Conservation (phyloP, 2,888 invertebrate species). For the Cryptosula pallasiana region DNA sequence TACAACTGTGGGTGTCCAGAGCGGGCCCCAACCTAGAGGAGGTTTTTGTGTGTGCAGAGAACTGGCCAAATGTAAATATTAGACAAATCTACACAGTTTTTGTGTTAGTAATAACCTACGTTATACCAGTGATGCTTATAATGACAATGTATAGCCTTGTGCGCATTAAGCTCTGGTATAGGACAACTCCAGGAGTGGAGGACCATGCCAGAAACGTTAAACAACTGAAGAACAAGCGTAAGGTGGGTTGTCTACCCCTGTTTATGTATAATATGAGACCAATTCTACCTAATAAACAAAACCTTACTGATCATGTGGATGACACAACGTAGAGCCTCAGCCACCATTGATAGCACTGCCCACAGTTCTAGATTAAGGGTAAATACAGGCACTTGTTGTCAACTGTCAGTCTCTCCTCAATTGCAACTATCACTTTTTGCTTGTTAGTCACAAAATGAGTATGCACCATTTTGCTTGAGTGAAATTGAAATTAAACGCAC, state of each 20-base stretch:
- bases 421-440: too few relatives aligned
- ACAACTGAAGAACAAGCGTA: slow-evolving; percentile 52
- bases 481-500: too few relatives aligned
- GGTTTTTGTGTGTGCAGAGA: slow-evolving; percentile 32
- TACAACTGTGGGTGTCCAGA: slow-evolving; percentile 48
- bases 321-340: background rate
- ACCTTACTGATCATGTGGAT: background rate
- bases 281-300: background rate
- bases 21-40: slow-evolving; percentile 27
- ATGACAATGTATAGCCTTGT: slow-evolving; percentile 54
- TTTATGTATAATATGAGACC: background rate
- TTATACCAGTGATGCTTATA: slow-evolving; percentile 52
- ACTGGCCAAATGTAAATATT: slow-evolving; percentile 37
- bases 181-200: slow-evolving; percentile 55
- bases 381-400: too few relatives aligned
- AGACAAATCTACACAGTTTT: slow-evolving; percentile 38
- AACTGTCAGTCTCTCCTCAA: too few relatives aligned
- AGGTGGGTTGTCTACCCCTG: slow-evolving; percentile 44
- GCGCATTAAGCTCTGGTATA: slow-evolving; percentile 52
- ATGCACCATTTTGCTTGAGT: too few relatives aligned
- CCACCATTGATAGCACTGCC: slow-evolving; percentile 27
- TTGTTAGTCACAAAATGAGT: too few relatives aligned
- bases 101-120: slow-evolving; percentile 41
- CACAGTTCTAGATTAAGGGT: background rate
- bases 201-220: slow-evolving; percentile 52